These are phyloP conservation scores for Sarcophaga rosellei DNA, from an alignment of 2,888 invertebrate genomes.

Conservation along the genomic window DNA sequence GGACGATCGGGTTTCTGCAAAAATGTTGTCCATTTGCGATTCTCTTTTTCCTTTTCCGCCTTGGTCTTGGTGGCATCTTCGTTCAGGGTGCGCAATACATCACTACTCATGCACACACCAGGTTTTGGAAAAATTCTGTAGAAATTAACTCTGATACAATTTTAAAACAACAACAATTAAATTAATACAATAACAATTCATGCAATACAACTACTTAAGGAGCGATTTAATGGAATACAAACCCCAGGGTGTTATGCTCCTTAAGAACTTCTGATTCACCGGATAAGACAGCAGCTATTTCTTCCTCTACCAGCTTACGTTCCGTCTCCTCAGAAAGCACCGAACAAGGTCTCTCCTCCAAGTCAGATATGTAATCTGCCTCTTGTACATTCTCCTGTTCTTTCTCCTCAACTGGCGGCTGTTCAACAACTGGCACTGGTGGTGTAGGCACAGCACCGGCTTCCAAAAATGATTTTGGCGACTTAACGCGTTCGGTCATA, in stretches of 20 bases:
- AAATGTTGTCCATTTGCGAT: slow-evolving; percentile 88
- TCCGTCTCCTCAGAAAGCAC: slow-evolving; percentile 75
- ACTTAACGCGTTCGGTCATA: slow-evolving; percentile 56
- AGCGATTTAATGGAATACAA: slow-evolving; percentile 21
- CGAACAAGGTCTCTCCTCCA: slow-evolving; percentile 76
- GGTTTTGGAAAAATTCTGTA: slow-evolving; percentile 86
- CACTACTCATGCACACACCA: slow-evolving; percentile 85
- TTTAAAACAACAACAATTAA: slow-evolving; percentile 26
- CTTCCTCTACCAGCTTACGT: slow-evolving; percentile 84
- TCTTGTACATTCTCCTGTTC: neutral
- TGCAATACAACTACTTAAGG: neutral
- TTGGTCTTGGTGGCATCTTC: slow-evolving; percentile 83
- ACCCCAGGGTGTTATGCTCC: slow-evolving; percentile 88
- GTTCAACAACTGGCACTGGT: slow-evolving; percentile 6
- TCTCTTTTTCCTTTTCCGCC: slow-evolving; percentile 83
- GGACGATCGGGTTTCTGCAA: slow-evolving; percentile 88
- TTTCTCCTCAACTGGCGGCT: neutral
- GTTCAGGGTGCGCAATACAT: slow-evolving; percentile 85
- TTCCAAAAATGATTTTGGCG: slow-evolving; percentile 65
- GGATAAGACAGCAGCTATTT: slow-evolving; percentile 86
- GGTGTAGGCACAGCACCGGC: slow-evolving; percentile 11
- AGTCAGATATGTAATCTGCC: slow-evolving; percentile 71
- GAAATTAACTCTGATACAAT: slow-evolving; percentile 84
- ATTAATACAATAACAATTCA: neutral
- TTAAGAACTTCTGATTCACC: slow-evolving; percentile 87